Evolutionary conservation across 2,888 invertebrate genomes (phyloP).

Genomic region (Tholera decimalis): DNA sequence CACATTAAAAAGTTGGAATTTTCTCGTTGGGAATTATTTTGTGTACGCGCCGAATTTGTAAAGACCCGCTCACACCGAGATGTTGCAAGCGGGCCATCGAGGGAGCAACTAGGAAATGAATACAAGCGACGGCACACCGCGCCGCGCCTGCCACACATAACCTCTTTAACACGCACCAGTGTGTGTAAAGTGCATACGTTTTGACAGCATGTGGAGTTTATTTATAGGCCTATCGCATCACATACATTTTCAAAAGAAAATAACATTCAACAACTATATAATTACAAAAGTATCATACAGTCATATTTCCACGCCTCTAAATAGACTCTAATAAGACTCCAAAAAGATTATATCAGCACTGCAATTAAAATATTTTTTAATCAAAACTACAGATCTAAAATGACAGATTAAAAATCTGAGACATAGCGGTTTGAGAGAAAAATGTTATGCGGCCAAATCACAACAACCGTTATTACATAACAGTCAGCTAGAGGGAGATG

Average conservation of each 20-base stretch:
- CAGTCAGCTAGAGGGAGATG: slow-evolving; percentile 81
- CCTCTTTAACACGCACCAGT: slow-evolving; percentile 68
- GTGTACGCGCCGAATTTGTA: slow-evolving; percentile 85
- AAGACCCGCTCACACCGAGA: slow-evolving; percentile 89
- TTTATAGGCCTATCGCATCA: slow-evolving; percentile 79
- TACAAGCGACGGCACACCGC: slow-evolving; percentile 80
- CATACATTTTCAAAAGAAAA: slow-evolving; percentile 47
- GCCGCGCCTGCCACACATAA: slow-evolving; percentile 72
- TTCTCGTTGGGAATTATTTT: slow-evolving; percentile 70
- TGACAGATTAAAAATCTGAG: slow-evolving; percentile 74
- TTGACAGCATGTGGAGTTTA: slow-evolving; percentile 83
- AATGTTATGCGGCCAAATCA: slow-evolving; percentile 89
- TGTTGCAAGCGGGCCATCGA: slow-evolving; percentile 89
- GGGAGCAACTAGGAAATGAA: slow-evolving; percentile 90
- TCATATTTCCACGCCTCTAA: slow-evolving; percentile 28
- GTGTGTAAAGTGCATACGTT: slow-evolving; percentile 82
- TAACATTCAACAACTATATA: slow-evolving; percentile 18
- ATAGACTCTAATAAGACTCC: slow-evolving; percentile 57
- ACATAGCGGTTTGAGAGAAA: slow-evolving; percentile 84
- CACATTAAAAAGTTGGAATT: slow-evolving; percentile 53
- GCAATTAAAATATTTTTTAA: slow-evolving; percentile 62
- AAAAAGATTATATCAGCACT: slow-evolving; percentile 34
- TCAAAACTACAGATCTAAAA: slow-evolving; percentile 56
- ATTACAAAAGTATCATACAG: slow-evolving; percentile 11
- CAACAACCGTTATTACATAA: slow-evolving; percentile 91